Base-by-base conservation (phyloP, 2,113 vertebrate species). In the Embiotoca jacksoni region DNA sequence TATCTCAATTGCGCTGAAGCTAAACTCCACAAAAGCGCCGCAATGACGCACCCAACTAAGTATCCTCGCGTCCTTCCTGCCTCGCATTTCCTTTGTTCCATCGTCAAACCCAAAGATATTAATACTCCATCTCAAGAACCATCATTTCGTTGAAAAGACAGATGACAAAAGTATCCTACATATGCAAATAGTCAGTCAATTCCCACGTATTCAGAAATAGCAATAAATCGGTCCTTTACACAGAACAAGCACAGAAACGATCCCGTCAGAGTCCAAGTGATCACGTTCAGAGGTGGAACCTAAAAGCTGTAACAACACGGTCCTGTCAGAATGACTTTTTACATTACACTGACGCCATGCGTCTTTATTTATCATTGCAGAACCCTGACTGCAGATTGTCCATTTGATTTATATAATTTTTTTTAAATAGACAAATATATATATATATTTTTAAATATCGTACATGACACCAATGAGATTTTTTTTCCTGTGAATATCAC, bases 1-100 rank as follows among this genome's bases (percentile, higher is more conserved):
- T 94, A 95, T 56, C 93, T 39, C 56, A 93, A 37, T 16, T 94
- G 92, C 6, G 92, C 93, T 2, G 65, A 83, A 0, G 80, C 71
- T 0, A 35, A 36, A 39, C 59, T 84, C 49, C 82, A 91, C 57
- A 88, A 80, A 47, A 90, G 46, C 39, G 79, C 39, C 53, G 68
- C 6, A 58, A 57, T 16, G 57, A 78, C 2, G 15, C 41, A 82
- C 11, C 49, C 30, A 4, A 88, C 0, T 11, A 74, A 60, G 50
- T 10, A 39, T 57, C 52, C 41, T 2, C 15, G 1, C 41, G 11
- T n/a, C 41, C 50, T 44, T 49, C 61, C 23, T 14, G 11, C 1
- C 23, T 65, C 7, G 0, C 1, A 5, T 78, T 54, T 53, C 66
- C 83, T 91, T 94, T 92, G 87, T 92, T 76, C 89, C 94, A 94